phyloP scores from a whole-genome alignment of 2,113 vertebrate genomes.

The Syrmaticus mikado region DNA sequence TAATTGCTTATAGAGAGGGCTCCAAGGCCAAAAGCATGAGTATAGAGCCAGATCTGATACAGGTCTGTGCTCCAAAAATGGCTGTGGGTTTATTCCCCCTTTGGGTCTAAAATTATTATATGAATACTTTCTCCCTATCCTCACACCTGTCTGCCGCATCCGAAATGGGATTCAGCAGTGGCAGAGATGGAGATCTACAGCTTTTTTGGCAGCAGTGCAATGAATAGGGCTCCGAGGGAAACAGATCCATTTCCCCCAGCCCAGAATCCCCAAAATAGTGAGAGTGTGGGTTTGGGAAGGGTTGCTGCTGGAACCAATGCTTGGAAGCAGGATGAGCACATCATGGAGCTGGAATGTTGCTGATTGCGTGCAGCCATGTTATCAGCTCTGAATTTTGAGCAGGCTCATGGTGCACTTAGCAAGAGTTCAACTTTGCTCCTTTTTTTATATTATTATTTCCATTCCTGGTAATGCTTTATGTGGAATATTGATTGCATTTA shows the following conservation, averaged over 20 bases:
- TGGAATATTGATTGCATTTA: constrained; percentile 69
- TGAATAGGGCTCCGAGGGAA: neutral
- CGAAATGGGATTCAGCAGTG: constrained; percentile 3
- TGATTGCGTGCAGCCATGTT: neutral
- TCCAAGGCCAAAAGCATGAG: neutral
- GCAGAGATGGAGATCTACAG: neutral
- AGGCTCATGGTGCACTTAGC: neutral
- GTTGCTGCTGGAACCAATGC: neutral
- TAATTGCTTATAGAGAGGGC: neutral
- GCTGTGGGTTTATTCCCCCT: constrained; percentile 10
- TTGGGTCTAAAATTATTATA: constrained; percentile 53
- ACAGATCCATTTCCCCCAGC: neutral
- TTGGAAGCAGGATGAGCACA: neutral
- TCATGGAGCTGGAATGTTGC: neutral
- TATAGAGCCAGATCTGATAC: neutral
- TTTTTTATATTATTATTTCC: neutral
- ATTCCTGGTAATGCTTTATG: no score
- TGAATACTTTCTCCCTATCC: constrained; percentile 22
- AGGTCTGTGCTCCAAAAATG: constrained; percentile 1
- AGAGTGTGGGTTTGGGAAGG: neutral
- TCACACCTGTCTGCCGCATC: neutral
- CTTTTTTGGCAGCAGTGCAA: neutral
- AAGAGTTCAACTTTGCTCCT: constrained; percentile 4
- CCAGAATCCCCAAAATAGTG: neutral
- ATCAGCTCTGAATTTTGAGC: neutral